Evolutionary conservation across 2,888 invertebrate species (phyloP).

Genomic region (Trimorus sp.): DNA sequence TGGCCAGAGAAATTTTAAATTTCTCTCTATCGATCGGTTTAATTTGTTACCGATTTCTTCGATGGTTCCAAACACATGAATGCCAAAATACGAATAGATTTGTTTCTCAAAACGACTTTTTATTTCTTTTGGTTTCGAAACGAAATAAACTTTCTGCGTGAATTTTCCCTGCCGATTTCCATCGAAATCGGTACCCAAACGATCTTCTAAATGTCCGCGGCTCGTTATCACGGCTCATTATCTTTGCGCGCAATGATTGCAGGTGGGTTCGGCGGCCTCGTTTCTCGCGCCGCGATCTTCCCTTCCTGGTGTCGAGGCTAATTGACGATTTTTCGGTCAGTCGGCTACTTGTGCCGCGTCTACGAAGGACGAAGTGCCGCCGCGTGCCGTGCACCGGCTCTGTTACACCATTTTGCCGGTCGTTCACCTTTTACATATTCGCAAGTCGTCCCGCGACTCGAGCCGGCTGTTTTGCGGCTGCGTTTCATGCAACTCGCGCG

Average conservation of each 20-base stretch:
- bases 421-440: conserved; percentile 76
- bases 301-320: conserved; percentile 70
- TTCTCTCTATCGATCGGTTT: too few relatives aligned
- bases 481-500: conserved; percentile 50
- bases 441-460: conserved; percentile 49
- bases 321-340: conserved; percentile 75
- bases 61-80: too few relatives aligned
- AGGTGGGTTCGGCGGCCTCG: conserved; percentile 68
- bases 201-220: conserved; percentile 29
- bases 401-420: conserved; percentile 78
- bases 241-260: conserved; percentile 44
- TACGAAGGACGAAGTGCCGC: conserved; percentile 69
- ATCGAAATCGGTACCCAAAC: neutral
- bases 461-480: conserved; percentile 28
- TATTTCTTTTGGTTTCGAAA: too few relatives aligned
- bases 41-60: too few relatives aligned
- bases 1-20: too few relatives aligned
- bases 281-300: conserved; percentile 68
- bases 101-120: too few relatives aligned
- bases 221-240: conserved; percentile 51
- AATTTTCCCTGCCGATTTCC: neutral
- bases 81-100: too few relatives aligned
- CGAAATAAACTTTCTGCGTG: too few relatives aligned
- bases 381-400: conserved; percentile 58
- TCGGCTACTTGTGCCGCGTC: conserved; percentile 73